These are phyloP conservation scores for Stegophylla sp. DNA, from an alignment of 2,888 invertebrate species.

Conservation along the genomic window DNA sequence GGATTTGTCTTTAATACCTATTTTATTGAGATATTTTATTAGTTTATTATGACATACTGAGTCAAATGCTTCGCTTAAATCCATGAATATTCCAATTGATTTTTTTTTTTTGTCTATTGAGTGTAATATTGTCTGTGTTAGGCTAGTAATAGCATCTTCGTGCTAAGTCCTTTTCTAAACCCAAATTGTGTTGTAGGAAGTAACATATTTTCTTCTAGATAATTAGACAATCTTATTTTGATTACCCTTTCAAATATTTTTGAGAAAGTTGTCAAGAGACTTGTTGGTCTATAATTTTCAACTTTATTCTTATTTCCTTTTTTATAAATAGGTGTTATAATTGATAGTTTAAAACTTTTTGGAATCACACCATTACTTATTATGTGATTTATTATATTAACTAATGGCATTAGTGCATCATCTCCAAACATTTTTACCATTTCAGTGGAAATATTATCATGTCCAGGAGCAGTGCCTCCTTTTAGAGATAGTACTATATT, in stretches of 20 bases:
- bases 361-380: not conserved
- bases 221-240: constrained; percentile 6
- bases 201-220: constrained; percentile 15
- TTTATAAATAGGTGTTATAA: not conserved
- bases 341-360: constrained; percentile 1
- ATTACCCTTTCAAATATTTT: constrained; percentile 8
- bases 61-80: no score
- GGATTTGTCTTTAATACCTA: no score
- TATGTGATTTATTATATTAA: constrained; percentile 10
- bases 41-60: no score
- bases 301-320: not conserved
- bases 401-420: not conserved
- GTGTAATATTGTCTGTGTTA: constrained; percentile 6
- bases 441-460: constrained; percentile 12
- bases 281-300: constrained; percentile 11
- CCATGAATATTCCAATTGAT: no score
- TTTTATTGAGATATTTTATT: no score
- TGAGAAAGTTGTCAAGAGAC: not conserved
- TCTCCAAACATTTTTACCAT: constrained; percentile 5
- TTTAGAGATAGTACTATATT: constrained; percentile 17
- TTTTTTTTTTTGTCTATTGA: constrained; percentile 2
- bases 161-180: not conserved
- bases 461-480: not conserved
- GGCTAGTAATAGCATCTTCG: constrained; percentile 16
- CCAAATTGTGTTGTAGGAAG: constrained; percentile 22